These are phyloP conservation scores for Anodontia alba DNA, from an alignment of 2,888 invertebrate genomes.

Conservation along the genomic window DNA sequence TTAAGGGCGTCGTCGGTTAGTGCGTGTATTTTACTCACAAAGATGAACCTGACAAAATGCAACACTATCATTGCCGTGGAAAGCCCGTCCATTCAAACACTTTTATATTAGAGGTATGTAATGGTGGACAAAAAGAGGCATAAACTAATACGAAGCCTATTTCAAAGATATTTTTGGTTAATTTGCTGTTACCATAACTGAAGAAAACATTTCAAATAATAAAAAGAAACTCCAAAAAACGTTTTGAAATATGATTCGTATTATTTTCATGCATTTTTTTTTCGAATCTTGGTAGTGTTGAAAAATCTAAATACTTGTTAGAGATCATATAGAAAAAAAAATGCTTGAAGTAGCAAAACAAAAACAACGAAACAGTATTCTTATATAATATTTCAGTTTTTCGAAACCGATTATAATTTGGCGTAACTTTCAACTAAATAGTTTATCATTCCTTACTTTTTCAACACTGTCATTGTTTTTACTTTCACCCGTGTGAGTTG, in stretches of 20 bases:
- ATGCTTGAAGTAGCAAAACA: too few species aligned
- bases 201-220: too few species aligned
- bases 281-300: not conserved
- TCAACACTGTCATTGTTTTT: not conserved
- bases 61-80: not conserved
- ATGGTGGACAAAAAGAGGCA: not conserved
- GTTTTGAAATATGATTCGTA: conserved; percentile 10
- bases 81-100: not conserved
- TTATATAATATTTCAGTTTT: too few species aligned
- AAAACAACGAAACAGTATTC: too few species aligned
- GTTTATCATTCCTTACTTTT: too few species aligned
- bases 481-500: conserved; percentile 1
- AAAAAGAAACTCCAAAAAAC: not conserved
- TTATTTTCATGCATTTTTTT: not conserved
- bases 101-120: not conserved
- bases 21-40: not conserved
- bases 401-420: too few species aligned
- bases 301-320: too few species aligned
- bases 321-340: too few species aligned
- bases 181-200: too few species aligned
- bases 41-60: not conserved
- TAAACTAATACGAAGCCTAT: conserved; percentile 12
- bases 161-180: not conserved
- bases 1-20: not conserved
- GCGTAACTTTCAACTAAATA: too few species aligned